A percentile compares a stretch with the other conserved stretches of the same genome.
Conservation (phyloP, 2,888 invertebrate species). For the Synergus laeviventris region DNA sequence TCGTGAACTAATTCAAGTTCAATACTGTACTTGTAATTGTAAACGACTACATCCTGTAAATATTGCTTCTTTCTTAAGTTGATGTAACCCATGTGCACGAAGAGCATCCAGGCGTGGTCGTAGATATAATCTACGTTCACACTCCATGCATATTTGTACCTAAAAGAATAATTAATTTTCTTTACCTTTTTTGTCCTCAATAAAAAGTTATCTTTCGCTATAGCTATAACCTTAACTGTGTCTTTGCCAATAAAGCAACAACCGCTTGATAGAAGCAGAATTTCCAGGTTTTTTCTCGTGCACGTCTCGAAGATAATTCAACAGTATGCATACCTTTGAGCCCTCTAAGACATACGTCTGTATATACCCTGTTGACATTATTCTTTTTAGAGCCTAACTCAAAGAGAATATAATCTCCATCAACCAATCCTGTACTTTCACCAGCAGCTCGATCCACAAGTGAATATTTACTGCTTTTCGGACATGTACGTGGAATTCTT, state of each 20-base stretch:
- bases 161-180: constrained; percentile 37
- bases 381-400: constrained; percentile 55
- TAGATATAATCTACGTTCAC: constrained; percentile 71
- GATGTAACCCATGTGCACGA: constrained; percentile 66
- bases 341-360: constrained; percentile 65
- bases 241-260: constrained; percentile 68
- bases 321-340: constrained; percentile 68
- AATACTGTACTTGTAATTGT: constrained; percentile 70
- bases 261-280: constrained; percentile 70
- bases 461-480: not conserved
- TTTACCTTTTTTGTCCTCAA: not conserved
- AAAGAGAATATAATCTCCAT: constrained; percentile 66
- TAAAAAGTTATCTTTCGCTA: not conserved
- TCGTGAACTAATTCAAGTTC: constrained; percentile 66
- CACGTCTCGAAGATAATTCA: constrained; percentile 60
- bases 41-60: constrained; percentile 68
- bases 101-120: constrained; percentile 69
- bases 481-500: constrained; percentile 58
- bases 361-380: constrained; percentile 54
- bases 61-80: constrained; percentile 62
- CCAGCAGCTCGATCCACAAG: constrained; percentile 63
- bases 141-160: constrained; percentile 68
- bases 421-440: constrained; percentile 65
- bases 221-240: constrained; percentile 65
- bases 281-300: constrained; percentile 69